phyloP scores from a whole-genome alignment of 2,113 vertebrate genomes.

The Sisor rabdophorus region DNA sequence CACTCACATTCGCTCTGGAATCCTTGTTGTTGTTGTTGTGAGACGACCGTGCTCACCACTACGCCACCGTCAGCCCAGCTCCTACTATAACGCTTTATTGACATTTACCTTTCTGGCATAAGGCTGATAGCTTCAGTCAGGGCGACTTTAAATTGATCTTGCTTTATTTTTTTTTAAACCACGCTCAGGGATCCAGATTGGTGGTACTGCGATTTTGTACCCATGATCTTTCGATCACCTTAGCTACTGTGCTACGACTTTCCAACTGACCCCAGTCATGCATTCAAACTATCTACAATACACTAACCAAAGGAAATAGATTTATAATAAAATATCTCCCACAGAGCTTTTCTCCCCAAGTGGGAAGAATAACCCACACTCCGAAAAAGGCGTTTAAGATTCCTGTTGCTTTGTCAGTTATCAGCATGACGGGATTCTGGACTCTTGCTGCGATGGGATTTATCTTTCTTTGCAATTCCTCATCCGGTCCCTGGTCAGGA shows the following conservation, averaged over 20 bases:
- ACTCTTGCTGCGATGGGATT: conserved; percentile 21
- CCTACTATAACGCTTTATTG: no score
- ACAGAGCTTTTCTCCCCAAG: conserved; percentile 15
- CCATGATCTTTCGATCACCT: no score
- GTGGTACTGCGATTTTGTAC: no score
- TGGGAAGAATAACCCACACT: not conserved
- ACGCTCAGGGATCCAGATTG: no score
- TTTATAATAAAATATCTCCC: conserved; percentile 24
- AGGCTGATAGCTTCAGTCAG: no score
- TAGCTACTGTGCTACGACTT: not conserved
- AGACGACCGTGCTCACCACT: no score
- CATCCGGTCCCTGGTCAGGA: conserved; percentile 23
- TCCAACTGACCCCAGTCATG: not conserved
- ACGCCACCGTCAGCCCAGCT: no score
- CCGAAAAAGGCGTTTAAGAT: conserved; percentile 16
- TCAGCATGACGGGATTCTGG: conserved; percentile 15
- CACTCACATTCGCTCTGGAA: no score
- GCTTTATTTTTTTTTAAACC: no score
- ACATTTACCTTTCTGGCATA: no score
- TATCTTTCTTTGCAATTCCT: conserved; percentile 36
- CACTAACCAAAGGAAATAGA: not conserved
- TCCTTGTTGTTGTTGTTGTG: no score
- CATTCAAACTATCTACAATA: conserved; percentile 1
- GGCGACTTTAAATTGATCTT: no score
- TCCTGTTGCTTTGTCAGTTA: conserved; percentile 33